Evolutionary conservation across 64 coral and sea anemone species (phyloP).

Genomic region (Anthopleura sola): DNA sequence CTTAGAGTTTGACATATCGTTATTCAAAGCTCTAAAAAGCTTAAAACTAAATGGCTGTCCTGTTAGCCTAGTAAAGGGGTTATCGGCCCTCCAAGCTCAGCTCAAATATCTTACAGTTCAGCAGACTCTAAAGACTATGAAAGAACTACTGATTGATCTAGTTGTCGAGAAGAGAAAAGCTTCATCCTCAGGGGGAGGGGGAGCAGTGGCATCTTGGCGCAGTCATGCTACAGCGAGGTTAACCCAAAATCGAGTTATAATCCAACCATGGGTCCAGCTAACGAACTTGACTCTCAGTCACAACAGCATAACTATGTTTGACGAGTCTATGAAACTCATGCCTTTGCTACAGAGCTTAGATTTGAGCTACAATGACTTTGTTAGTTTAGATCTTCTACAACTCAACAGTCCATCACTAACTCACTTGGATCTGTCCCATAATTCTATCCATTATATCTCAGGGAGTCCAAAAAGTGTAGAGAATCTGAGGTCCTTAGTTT

Average conservation of each 20-base stretch:
- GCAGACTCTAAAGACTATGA: conserved; percentile 68
- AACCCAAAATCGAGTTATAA: conserved; percentile 68
- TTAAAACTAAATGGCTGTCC: conserved; percentile 67
- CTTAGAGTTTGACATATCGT: conserved; percentile 92
- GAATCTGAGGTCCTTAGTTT: conserved; percentile 70
- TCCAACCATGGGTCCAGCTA: conserved; percentile 81
- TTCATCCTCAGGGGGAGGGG: conserved; percentile 33
- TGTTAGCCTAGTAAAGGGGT: conserved; percentile 52
- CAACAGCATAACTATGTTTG: conserved; percentile 71
- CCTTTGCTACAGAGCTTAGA: conserved; percentile 70
- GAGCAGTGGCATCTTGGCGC: conserved; percentile 72
- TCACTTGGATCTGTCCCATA: conserved; percentile 74
- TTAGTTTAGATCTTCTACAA: conserved; percentile 75
- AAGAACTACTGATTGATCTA: conserved; percentile 70
- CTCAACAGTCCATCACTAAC: conserved; percentile 56
- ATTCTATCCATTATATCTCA: conserved; percentile 81
- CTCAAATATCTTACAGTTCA: conserved; percentile 46
- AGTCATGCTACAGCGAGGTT: conserved; percentile 50
- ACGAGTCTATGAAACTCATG: conserved; percentile 76
- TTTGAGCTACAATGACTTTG: conserved; percentile 81
- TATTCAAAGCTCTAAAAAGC: conserved; percentile 85
- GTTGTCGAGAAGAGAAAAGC: conserved; percentile 57
- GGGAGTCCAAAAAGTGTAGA: conserved; percentile 61
- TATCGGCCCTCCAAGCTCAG: conserved; percentile 63
- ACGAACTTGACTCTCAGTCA: conserved; percentile 66